Percentiles rank a stretch among this genome's conserved stretches.
Evolutionary conservation across 2,888 invertebrate species (phyloP).

Genomic region (Tholera decimalis): DNA sequence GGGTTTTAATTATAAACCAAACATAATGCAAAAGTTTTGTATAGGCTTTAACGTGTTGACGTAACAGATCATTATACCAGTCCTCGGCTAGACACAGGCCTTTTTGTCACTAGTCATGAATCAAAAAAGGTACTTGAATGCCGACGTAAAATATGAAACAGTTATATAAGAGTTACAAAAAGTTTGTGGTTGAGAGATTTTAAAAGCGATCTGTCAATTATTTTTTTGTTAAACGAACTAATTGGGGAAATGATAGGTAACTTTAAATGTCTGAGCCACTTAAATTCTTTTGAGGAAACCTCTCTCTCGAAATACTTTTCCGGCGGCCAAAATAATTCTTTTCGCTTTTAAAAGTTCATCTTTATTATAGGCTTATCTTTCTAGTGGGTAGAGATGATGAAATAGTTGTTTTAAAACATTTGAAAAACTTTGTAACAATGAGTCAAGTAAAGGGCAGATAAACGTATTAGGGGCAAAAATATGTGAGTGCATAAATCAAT

Average conservation of each 20-base stretch:
- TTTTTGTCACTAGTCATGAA: background rate
- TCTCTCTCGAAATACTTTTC: slow-evolving; percentile 33
- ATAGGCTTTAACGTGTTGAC: background rate
- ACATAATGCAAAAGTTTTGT: no score
- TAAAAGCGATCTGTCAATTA: slow-evolving; percentile 42
- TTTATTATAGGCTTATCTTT: slow-evolving; percentile 43
- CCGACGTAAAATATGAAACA: slow-evolving; percentile 16
- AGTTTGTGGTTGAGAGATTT: slow-evolving; percentile 38
- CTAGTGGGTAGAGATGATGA: slow-evolving; percentile 23
- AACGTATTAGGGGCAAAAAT: background rate
- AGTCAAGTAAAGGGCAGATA: background rate
- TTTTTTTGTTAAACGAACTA: slow-evolving; percentile 35
- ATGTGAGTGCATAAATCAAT: background rate
- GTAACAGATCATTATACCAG: background rate
- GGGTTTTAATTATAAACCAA: no score
- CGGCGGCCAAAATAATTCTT: slow-evolving; percentile 26
- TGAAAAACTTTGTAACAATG: slow-evolving; percentile 2
- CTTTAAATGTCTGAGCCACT: slow-evolving; percentile 29
- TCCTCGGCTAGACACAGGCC: background rate
- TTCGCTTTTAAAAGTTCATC: slow-evolving; percentile 19
- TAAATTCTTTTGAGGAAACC: slow-evolving; percentile 25
- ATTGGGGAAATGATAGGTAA: slow-evolving; percentile 44
- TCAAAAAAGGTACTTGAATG: slow-evolving; percentile 1
- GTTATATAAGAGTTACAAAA: slow-evolving; percentile 38
- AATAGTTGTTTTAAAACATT: slow-evolving; percentile 12